These are phyloP conservation scores for Pogonomyrmex barbatus DNA, from an alignment of 1,140 invertebrate species.

Conservation along the genomic window DNA sequence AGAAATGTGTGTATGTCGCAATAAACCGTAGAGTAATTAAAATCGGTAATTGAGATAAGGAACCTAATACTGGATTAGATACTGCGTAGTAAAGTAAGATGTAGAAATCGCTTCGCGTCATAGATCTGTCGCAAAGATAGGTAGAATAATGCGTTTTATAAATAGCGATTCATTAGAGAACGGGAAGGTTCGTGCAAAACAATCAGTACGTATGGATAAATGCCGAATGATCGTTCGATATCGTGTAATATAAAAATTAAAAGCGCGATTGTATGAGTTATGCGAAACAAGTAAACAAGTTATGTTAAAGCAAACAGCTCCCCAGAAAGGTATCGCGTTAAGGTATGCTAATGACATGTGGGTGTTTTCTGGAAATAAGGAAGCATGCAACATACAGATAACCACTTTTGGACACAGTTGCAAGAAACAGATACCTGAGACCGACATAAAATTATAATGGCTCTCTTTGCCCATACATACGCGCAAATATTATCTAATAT, in stretches of 20 bases:
- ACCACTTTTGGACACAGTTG: conserved; percentile 60
- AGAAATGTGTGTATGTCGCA: conserved; percentile 9
- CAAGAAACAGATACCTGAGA: conserved; percentile 34
- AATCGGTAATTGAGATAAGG: conserved; percentile 48
- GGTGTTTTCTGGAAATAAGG: conserved; percentile 66
- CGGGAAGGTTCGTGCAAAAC: not conserved
- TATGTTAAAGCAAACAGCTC: conserved; percentile 12
- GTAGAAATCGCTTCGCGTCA: conserved; percentile 48
- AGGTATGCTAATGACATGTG: conserved; percentile 68
- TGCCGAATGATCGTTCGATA: conserved; percentile 27
- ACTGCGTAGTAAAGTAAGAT: conserved; percentile 47
- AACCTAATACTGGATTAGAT: conserved; percentile 52
- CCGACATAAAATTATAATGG: not conserved
- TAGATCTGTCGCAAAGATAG: conserved; percentile 41
- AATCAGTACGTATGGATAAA: conserved; percentile 35
- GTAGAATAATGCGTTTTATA: conserved; percentile 46
- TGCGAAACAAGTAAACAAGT: conserved; percentile 15
- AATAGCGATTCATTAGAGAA: conserved; percentile 17
- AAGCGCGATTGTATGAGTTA: not conserved
- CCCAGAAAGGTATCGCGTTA: conserved; percentile 47
- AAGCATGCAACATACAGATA: conserved; percentile 40
- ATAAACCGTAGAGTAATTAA: conserved; percentile 45
- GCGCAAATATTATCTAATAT: not conserved
- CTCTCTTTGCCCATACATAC: not conserved
- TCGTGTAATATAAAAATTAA: not conserved